Evolutionary conservation across 1,140 invertebrate genomes (phyloP).

Genomic region (Lepidostoma basale): DNA sequence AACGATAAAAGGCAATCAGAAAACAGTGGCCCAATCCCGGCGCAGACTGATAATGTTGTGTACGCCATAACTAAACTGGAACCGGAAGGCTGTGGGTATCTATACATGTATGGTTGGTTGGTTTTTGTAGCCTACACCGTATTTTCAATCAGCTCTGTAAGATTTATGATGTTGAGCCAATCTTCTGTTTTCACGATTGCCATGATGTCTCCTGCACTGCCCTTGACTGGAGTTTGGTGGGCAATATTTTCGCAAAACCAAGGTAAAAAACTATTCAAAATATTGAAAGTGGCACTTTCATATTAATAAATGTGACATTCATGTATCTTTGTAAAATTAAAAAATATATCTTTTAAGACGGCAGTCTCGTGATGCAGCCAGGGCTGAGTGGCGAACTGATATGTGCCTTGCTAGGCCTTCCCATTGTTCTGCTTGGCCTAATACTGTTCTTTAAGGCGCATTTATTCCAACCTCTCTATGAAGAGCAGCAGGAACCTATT

Average conservation of each 20-base stretch:
- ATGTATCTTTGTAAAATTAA: background rate
- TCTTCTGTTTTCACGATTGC: conserved; percentile 66
- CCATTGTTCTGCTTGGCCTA: conserved; percentile 63
- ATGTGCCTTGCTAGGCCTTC: conserved; percentile 64
- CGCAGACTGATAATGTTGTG: conserved; percentile 19
- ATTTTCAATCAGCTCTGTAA: conserved; percentile 57
- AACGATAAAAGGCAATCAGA: background rate
- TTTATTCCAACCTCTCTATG: conserved; percentile 45
- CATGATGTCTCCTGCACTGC: conserved; percentile 59
- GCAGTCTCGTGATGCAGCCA: conserved; percentile 26
- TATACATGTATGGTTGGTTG: conserved; percentile 59
- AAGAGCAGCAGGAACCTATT: background rate
- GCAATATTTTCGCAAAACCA: conserved; percentile 58
- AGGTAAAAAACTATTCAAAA: conserved; percentile 42
- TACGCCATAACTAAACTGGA: conserved; percentile 39
- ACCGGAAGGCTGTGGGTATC: conserved; percentile 50
- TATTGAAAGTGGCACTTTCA: background rate
- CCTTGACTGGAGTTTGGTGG: conserved; percentile 66
- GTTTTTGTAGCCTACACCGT: conserved; percentile 58
- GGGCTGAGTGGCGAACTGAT: conserved; percentile 60
- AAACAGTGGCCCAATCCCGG: background rate
- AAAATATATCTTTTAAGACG: conserved; percentile 27
- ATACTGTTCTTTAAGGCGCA: conserved; percentile 61
- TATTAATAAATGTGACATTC: background rate
- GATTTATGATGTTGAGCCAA: conserved; percentile 63